phyloP scores from a whole-genome alignment of 2,113 vertebrate species.

The Lepidiolamprologus cunningtoni region DNA sequence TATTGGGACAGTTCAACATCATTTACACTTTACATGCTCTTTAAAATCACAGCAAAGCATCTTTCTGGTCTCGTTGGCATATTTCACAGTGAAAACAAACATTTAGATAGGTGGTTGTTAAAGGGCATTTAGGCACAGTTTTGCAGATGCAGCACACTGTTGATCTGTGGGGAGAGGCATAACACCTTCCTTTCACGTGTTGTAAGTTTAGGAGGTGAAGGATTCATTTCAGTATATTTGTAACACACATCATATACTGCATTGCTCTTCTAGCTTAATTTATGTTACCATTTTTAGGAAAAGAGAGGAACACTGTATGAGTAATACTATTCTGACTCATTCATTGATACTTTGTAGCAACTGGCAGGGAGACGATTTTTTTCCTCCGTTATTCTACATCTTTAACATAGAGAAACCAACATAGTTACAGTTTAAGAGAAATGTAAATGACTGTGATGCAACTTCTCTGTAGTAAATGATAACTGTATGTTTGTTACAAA shows the following conservation, averaged over 20 bases:
- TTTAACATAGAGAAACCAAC: neutral
- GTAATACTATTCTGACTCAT: neutral
- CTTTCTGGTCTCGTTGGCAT: neutral
- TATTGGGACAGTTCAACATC: neutral
- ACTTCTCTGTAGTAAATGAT: neutral
- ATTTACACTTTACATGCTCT: neutral
- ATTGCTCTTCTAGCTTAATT: neutral
- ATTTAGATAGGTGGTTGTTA: neutral
- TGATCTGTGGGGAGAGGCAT: neutral
- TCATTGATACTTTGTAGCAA: neutral
- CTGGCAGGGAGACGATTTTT: neutral
- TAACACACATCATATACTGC: neutral
- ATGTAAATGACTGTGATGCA: neutral
- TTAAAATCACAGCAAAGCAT: neutral
- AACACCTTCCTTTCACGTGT: neutral
- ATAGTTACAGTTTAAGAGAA: neutral
- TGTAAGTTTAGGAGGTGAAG: neutral
- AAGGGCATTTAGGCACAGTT: neutral
- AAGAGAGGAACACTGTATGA: neutral
- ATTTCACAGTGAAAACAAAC: neutral
- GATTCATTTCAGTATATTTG: neutral
- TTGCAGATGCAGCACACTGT: neutral
- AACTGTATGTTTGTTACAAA: neutral
- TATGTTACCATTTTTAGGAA: neutral
- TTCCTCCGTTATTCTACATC: neutral